Conservation (phyloP, 2,888 invertebrate genomes). For the Salpingus planirostris region DNA sequence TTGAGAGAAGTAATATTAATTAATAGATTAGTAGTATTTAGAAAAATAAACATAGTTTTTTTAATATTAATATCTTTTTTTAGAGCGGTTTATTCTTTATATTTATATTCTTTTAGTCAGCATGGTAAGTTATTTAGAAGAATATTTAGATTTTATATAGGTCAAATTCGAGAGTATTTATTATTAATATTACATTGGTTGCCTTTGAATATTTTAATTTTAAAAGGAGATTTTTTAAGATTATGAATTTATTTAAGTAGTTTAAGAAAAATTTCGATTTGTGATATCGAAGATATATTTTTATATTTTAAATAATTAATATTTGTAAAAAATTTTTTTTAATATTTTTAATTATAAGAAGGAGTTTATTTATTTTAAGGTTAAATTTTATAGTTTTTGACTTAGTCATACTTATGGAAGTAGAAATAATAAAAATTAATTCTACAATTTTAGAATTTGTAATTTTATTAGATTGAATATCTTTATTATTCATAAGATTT, state of each 20-base stretch:
- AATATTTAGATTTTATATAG: constrained; percentile 46
- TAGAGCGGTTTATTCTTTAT: constrained; percentile 55
- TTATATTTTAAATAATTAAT: constrained; percentile 40
- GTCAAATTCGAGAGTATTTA: constrained; percentile 50
- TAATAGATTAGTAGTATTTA: constrained; percentile 49
- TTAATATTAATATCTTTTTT: constrained; percentile 55
- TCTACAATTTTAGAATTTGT: constrained; percentile 44
- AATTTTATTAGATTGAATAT: constrained; percentile 57
- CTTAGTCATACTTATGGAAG: constrained; percentile 49
- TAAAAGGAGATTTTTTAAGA: constrained; percentile 57
- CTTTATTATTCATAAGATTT: constrained; percentile 54
- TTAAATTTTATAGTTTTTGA: constrained; percentile 38
- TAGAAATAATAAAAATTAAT: constrained; percentile 47
- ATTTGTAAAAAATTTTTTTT: constrained; percentile 48
- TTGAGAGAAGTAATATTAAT: constrained; percentile 57
- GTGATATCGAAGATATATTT: constrained; percentile 52
- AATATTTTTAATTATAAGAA: constrained; percentile 43
- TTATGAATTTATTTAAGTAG: constrained; percentile 54
- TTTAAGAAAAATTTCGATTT: constrained; percentile 61
- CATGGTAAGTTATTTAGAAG: constrained; percentile 50
- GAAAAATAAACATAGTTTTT: constrained; percentile 43
- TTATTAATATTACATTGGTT: constrained; percentile 54
- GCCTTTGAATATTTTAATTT: constrained; percentile 54
- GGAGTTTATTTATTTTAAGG: constrained; percentile 37
- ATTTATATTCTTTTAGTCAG: constrained; percentile 54